Conservation (phyloP, 2,113 vertebrate species). For the Planiliza haematocheilus region DNA sequence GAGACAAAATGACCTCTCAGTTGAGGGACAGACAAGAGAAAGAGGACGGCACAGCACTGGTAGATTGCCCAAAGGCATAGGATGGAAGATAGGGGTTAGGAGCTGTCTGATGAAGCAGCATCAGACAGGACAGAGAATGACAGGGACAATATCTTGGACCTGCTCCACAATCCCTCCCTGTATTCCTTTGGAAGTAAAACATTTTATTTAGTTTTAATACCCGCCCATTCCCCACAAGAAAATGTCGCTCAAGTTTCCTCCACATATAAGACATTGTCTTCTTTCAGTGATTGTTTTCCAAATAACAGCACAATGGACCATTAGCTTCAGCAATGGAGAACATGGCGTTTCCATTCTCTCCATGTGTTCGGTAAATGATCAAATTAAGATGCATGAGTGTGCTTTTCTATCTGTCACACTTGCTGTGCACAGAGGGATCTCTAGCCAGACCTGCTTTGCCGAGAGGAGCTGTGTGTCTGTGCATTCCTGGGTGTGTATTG, state of each 20-base stretch:
- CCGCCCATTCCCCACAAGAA: neutral
- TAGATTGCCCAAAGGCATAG: slow-evolving; percentile 23
- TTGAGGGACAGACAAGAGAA: slow-evolving; percentile 42
- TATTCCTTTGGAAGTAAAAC: neutral
- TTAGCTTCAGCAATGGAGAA: slow-evolving; percentile 43
- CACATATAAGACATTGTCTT: slow-evolving; percentile 16
- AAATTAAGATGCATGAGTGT: slow-evolving; percentile 72
- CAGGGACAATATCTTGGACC: slow-evolving; percentile 6
- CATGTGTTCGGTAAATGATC: slow-evolving; percentile 67
- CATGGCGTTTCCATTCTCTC: slow-evolving; percentile 48
- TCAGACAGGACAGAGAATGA: slow-evolving; percentile 5
- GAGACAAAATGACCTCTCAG: slow-evolving; percentile 45
- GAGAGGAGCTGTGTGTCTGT: slow-evolving; percentile 2
- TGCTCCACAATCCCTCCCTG: slow-evolving; percentile 2
- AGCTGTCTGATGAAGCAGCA: slow-evolving; percentile 2
- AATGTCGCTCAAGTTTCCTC: slow-evolving; percentile 11
- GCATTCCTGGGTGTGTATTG: slow-evolving; percentile 3
- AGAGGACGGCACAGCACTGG: neutral
- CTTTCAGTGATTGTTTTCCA: slow-evolving; percentile 42
- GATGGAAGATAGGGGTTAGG: slow-evolving; percentile 20
- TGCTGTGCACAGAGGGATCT: slow-evolving; percentile 64
- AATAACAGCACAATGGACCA: slow-evolving; percentile 49
- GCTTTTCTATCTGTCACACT: slow-evolving; percentile 64
- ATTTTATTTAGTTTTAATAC: slow-evolving; percentile 17
- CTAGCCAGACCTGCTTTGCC: slow-evolving; percentile 35